These are phyloP conservation scores for Tapirus indicus DNA, from an alignment of 2,797 vertebrate genomes.

Conservation along the genomic window DNA sequence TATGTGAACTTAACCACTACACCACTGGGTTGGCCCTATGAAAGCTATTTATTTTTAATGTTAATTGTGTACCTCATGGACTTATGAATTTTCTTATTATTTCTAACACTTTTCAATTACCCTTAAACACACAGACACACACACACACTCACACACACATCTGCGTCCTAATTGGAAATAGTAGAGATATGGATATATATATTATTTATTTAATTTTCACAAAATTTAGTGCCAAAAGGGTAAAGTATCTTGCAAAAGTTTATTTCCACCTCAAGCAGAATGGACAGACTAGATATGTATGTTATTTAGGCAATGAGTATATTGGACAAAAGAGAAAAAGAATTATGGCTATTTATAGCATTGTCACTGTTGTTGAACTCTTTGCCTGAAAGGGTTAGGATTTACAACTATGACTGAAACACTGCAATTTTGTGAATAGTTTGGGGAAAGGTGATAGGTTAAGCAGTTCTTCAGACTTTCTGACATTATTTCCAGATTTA, in stretches of 20 bases:
- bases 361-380: not conserved
- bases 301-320: not conserved
- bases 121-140: not conserved
- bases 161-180: not conserved
- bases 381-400: not conserved
- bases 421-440: constrained; percentile 24
- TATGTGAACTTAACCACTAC: no score
- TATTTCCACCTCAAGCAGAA: constrained; percentile 6
- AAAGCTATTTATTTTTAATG: not conserved
- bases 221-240: not conserved
- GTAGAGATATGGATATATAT: not conserved
- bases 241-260: not conserved
- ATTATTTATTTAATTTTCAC: not conserved
- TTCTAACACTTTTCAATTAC: not conserved
- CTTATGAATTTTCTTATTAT: not conserved
- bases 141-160: no score
- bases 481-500: constrained; percentile 45
- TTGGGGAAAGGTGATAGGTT: not conserved
- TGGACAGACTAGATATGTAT: not conserved
- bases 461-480: not conserved
- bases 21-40: no score
- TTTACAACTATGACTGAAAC: constrained; percentile 5
- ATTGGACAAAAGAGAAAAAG: not conserved
- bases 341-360: not conserved
- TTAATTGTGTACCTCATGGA: not conserved